A percentile compares a stretch with the other conserved stretches of the same genome.
These are phyloP conservation scores for Rambutsinella grinnellia DNA, from an alignment of 2,888 invertebrate species.

Conservation along the genomic window DNA sequence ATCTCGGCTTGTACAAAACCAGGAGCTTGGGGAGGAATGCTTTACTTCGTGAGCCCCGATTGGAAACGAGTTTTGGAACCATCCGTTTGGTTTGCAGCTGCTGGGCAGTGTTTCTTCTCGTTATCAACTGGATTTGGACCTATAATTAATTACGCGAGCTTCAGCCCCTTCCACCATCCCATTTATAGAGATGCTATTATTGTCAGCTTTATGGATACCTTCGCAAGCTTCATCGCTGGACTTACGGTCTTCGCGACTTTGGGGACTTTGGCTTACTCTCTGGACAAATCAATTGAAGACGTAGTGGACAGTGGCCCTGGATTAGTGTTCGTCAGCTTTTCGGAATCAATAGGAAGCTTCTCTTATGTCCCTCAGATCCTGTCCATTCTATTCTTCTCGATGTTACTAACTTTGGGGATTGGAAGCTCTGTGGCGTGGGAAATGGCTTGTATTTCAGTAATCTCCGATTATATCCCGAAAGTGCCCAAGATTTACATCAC, in stretches of 20 bases:
- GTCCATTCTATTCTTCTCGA: slow-evolving; percentile 81
- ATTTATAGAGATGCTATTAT: slow-evolving; percentile 84
- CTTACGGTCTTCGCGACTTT: slow-evolving; percentile 78
- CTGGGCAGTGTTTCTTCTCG: slow-evolving; percentile 80
- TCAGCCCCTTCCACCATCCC: slow-evolving; percentile 79
- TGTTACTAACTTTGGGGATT: slow-evolving; percentile 83
- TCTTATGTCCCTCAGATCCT: slow-evolving; percentile 78
- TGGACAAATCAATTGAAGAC: slow-evolving; percentile 69
- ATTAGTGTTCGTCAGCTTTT: slow-evolving; percentile 86
- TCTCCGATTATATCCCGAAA: slow-evolving; percentile 78
- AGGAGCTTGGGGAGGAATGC: slow-evolving; percentile 81
- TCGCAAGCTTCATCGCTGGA: slow-evolving; percentile 84
- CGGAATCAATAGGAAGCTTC: slow-evolving; percentile 85
- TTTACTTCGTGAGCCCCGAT: slow-evolving; percentile 84
- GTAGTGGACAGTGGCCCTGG: slow-evolving; percentile 71
- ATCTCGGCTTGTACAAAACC: slow-evolving; percentile 73
- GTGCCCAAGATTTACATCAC: slow-evolving; percentile 76
- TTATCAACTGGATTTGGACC: slow-evolving; percentile 82
- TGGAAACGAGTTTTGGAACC: slow-evolving; percentile 81
- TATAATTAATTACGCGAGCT: slow-evolving; percentile 83
- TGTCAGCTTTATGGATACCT: slow-evolving; percentile 75
- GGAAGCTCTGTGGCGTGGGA: slow-evolving; percentile 83
- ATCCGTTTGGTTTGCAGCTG: slow-evolving; percentile 71
- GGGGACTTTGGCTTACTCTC: slow-evolving; percentile 80
- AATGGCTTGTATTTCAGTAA: slow-evolving; percentile 77